A percentile compares a stretch with the other conserved stretches of the same genome.
phyloP scores from a whole-genome alignment of 2,113 vertebrate species.

The Alexandromys fortis region DNA sequence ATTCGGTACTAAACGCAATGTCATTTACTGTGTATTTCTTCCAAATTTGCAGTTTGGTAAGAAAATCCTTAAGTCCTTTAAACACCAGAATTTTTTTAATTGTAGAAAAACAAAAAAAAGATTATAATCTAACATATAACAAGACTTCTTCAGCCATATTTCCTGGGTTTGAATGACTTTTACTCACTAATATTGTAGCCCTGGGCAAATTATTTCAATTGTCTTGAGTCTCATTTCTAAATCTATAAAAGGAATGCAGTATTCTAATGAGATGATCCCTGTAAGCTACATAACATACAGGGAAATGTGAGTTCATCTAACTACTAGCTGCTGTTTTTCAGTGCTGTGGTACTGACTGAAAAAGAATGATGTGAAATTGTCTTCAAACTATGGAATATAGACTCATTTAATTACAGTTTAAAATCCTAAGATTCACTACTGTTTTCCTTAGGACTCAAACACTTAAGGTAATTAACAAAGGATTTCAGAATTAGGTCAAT shows the following conservation, averaged over 20 bases:
- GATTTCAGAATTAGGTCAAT: neutral
- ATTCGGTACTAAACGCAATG: constrained; percentile 18
- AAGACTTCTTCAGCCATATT: constrained; percentile 19
- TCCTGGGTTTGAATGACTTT: constrained; percentile 33
- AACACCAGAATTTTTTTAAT: constrained; percentile 13
- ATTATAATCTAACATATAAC: constrained; percentile 23
- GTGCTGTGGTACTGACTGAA: neutral
- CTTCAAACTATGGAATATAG: neutral
- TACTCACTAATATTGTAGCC: neutral
- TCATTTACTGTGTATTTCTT: neutral
- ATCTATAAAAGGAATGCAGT: neutral
- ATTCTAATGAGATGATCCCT: neutral
- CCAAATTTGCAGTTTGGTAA: neutral
- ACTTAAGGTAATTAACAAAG: neutral
- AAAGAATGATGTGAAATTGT: neutral
- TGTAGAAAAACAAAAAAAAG: neutral
- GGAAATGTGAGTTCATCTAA: neutral
- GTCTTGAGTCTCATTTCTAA: constrained; percentile 50
- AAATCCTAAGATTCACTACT: neutral
- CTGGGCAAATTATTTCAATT: constrained; percentile 50
- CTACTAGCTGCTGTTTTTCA: constrained; percentile 24
- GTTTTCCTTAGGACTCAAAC: neutral
- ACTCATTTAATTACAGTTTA: neutral
- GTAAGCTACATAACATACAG: neutral
- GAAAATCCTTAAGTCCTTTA: constrained; percentile 31